Base-by-base conservation (phyloP, 2,888 invertebrate genomes). In the Germaria angustata region DNA sequence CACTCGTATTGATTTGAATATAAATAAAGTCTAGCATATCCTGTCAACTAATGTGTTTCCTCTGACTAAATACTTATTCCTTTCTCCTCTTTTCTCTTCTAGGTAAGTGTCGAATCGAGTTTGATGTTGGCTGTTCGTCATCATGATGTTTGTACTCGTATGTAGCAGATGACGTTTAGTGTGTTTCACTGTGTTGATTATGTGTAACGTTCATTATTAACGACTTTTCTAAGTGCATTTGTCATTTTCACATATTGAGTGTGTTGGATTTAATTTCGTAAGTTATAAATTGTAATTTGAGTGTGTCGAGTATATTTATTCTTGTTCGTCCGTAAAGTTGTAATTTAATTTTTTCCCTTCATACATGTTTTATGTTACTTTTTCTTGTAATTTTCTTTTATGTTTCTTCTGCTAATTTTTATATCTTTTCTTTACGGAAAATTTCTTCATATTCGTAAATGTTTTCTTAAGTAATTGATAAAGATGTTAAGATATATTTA, bases 161-260 rank as follows among this genome's bases (percentile, higher is more conserved):
- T n/a, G n/a, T 15, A 41, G 17, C 51, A 17, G n/a, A 32, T 44
- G 44, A 28, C 61, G 36, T 9, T 20, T 41, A 17, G 28, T 73
- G 24, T 34, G 73, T 75, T 55, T 73, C 32, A 63, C 63, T 63
- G 11, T 59, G 73, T 65, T 75, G 53, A 75, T 75, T 75, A 65
- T 65, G 41, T 80, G 79, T 80, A 73, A 73, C 72, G 51, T 80
- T 66, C 59, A 72, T 80, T 73, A 79, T 72, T 78, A 71, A 78
- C 78, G 78, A 78, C 78, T 78, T 63, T 66, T 66, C 57, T 72
- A 59, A 72, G 55, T 72, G 71, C 72, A 59, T 79, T 80, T 80
- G 79, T 80, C 79, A 80, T 80, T 80, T 80, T 80, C 79, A 80
- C 79, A 73, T 80, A 80, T 79, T 79, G 79, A 72, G 79, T 79